Evolutionary conservation across 2,888 invertebrate genomes (phyloP), one percentile per base, ranked within the genome.

Genomic region (Brachyptera putata): DNA sequence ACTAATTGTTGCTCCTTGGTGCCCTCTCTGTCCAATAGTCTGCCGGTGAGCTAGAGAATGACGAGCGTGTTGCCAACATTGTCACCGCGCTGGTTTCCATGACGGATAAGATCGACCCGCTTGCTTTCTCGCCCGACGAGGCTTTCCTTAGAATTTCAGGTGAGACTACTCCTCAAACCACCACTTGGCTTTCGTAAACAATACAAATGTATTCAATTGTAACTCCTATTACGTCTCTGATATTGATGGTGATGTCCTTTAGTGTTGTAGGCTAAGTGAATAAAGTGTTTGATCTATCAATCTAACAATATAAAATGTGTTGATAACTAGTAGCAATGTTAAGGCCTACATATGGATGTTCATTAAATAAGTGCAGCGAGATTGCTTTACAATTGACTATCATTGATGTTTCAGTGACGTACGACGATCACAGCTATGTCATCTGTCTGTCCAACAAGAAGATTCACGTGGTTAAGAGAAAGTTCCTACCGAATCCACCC

Each of bases 361-460:
- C n/a, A n/a, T n/a, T n/a, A n/a, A n/a, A n/a, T n/a, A n/a, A n/a
- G n/a, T n/a, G n/a, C n/a, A n/a, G n/a, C n/a, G n/a, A n/a, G n/a
- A n/a, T n/a, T n/a, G n/a, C n/a, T n/a, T n/a, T n/a, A n/a, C n/a
- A n/a, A n/a, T n/a, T n/a, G n/a, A n/a, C n/a, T n/a, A n/a, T 30
- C 7, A 53, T 53, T 63, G 62, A 68, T 72, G 58, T 71, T 70
- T 83, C 89, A 64, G 88, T 95, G 68, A 84, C 85, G 1, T 95
- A 91, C 73, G 87, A 89, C 66, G 86, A 90, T 68, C 89, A 91
- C 71, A 87, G 88, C 76, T 95, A 92, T 71, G 83, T 88, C 53
- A 84, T 94, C 68, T 92, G 92, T 70, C 79, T 93, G 67, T 94
- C 93, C 0, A 94, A 95, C 73, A 87, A 91, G 71, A 86, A 89